Percentiles rank a stretch among this genome's conserved stretches.
Evolutionary conservation across 1,140 invertebrate species (phyloP).

Genomic region (Branchinecta lindahli): DNA sequence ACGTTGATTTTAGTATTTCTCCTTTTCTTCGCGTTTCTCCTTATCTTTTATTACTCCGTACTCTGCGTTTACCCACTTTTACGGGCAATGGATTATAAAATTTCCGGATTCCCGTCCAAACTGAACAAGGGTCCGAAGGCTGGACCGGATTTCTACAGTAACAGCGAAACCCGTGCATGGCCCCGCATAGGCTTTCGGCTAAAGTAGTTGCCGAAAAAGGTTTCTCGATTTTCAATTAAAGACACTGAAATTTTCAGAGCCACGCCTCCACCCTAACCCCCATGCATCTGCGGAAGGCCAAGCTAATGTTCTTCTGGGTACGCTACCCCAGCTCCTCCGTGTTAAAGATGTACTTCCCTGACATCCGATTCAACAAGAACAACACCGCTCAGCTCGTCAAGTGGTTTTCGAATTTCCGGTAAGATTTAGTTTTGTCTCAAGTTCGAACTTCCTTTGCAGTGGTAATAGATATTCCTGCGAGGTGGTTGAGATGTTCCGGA

Average conservation of each 20-base stretch:
- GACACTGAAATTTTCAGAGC: conserved; percentile 28
- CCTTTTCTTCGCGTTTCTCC: too few relatives aligned
- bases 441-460: background rate
- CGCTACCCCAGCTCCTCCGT: conserved; percentile 95
- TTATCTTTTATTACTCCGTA: too few relatives aligned
- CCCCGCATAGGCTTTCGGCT: too few relatives aligned
- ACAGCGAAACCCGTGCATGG: too few relatives aligned
- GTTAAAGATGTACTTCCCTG: conserved; percentile 99
- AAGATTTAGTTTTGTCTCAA: conserved; percentile 34
- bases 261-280: conserved; percentile 91
- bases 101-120: too few relatives aligned
- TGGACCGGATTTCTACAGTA: too few relatives aligned
- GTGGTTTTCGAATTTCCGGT: conserved; percentile 99
- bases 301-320: conserved; percentile 99
- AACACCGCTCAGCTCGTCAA: conserved; percentile 99
- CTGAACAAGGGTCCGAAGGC: too few relatives aligned
- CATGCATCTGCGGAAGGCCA: conserved; percentile 98
- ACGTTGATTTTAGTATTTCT: too few relatives aligned
- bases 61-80: too few relatives aligned
- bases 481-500: background rate
- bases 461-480: conserved; percentile 2
- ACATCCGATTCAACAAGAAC: conserved; percentile 99
- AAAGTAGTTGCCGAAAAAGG: too few relatives aligned
- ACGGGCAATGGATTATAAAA: too few relatives aligned
- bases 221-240: background rate